These are phyloP conservation scores for Rhabdophis nuchalis DNA, from an alignment of 2,797 vertebrate species.

Conservation along the genomic window DNA sequence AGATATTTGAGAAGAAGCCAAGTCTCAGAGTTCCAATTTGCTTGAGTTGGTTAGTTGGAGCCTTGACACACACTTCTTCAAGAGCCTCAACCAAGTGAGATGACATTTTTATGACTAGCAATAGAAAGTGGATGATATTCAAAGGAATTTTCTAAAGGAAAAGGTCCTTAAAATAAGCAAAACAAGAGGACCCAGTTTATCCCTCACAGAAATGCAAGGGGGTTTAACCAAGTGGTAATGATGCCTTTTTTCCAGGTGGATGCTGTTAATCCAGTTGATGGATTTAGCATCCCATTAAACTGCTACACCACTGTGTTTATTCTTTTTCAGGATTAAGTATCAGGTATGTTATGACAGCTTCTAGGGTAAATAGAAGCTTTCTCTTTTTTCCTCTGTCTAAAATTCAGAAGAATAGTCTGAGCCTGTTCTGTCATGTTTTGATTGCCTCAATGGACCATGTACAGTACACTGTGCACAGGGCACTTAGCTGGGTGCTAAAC, in stretches of 20 bases:
- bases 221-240: neutral
- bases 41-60: neutral
- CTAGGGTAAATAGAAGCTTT: neutral
- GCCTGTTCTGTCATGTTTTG: neutral
- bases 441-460: neutral
- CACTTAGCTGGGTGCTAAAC: neutral
- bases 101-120: neutral
- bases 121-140: neutral
- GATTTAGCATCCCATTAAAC: neutral
- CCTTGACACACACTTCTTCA: neutral
- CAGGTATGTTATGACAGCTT: neutral
- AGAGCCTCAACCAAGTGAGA: neutral
- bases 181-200: neutral
- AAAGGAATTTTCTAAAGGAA: neutral
- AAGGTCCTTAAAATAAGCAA: neutral
- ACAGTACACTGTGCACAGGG: rapidly evolving
- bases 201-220: no score
- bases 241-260: neutral
- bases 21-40: neutral
- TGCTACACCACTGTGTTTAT: no score
- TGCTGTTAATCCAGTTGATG: neutral
- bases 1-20: neutral
- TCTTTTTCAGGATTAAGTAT: neutral
- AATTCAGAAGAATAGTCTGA: neutral
- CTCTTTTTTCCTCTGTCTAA: neutral